phyloP scores from a whole-genome alignment of 30 jellyfish, hydroid and myxozoan species.

The Hydra vulgaris region DNA sequence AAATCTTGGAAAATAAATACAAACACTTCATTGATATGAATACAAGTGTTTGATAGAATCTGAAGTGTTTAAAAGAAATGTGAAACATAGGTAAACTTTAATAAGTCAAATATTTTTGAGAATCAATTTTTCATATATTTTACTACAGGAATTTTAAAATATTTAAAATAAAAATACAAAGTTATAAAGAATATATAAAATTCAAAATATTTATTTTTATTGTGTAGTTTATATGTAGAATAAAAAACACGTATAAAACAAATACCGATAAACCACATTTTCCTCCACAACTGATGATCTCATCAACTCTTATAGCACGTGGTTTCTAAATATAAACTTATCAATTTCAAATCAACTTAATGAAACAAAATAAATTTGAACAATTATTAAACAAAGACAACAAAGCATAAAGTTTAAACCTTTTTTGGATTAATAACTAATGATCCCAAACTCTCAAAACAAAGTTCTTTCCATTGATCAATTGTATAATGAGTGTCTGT shows the following conservation, averaged over 20 bases:
- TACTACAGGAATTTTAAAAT: too few relatives aligned
- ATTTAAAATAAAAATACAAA: too few relatives aligned
- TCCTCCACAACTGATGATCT: background rate
- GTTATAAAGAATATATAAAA: too few relatives aligned
- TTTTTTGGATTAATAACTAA: constrained; percentile 10
- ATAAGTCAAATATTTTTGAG: too few relatives aligned
- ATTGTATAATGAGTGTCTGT: background rate
- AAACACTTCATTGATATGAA: too few relatives aligned
- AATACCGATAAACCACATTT: background rate
- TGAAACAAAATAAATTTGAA: background rate
- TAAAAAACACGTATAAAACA: background rate
- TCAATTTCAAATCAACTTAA: background rate
- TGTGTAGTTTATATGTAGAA: too few relatives aligned
- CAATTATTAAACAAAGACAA: background rate
- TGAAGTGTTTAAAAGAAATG: too few relatives aligned
- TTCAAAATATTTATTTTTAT: too few relatives aligned
- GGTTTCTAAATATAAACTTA: background rate
- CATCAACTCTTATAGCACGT: background rate
- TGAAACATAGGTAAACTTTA: too few relatives aligned
- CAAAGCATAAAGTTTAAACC: background rate
- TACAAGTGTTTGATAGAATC: too few relatives aligned
- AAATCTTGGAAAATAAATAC: too few relatives aligned
- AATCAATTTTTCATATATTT: too few relatives aligned
- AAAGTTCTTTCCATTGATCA: constrained; percentile 15
- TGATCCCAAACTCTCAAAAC: constrained; percentile 8